These are phyloP conservation scores for Rhinopithecus roxellana DNA, from an alignment of 2,113 vertebrate genomes.

Conservation along the genomic window DNA sequence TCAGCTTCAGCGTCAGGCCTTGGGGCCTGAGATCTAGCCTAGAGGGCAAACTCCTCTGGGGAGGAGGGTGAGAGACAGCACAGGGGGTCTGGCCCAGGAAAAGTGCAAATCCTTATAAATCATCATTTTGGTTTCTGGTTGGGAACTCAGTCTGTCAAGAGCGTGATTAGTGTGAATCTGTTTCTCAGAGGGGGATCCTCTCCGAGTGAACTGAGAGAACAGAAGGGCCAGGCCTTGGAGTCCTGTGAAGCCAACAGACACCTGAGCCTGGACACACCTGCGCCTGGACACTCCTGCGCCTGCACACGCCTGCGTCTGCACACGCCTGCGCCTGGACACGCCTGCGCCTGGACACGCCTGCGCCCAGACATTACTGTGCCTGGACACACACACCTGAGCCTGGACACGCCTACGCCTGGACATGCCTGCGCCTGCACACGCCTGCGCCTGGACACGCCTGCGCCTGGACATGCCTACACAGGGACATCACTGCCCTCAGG, in stretches of 20 bases:
- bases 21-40: neutral
- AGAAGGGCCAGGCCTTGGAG: neutral
- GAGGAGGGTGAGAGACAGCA: neutral
- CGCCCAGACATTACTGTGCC: fast-evolving
- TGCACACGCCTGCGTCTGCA: fast-evolving
- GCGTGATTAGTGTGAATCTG: neutral
- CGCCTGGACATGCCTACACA: too few relatives aligned
- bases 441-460: too few relatives aligned
- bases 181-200: neutral
- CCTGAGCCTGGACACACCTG: neutral
- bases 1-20: neutral
- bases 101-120: neutral
- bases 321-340: too few relatives aligned
- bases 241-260: neutral
- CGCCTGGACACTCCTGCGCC: too few relatives aligned
- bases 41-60: neutral
- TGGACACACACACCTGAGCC: too few relatives aligned
- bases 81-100: neutral
- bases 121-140: too few relatives aligned
- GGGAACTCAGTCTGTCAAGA: neutral
- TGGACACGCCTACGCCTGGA: fast-evolving
- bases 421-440: too few relatives aligned
- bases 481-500: neutral
- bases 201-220: too few relatives aligned
- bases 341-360: too few relatives aligned